Base-by-base conservation (phyloP, 2,888 invertebrate species). In the Himalopsyche kuldschensis region DNA sequence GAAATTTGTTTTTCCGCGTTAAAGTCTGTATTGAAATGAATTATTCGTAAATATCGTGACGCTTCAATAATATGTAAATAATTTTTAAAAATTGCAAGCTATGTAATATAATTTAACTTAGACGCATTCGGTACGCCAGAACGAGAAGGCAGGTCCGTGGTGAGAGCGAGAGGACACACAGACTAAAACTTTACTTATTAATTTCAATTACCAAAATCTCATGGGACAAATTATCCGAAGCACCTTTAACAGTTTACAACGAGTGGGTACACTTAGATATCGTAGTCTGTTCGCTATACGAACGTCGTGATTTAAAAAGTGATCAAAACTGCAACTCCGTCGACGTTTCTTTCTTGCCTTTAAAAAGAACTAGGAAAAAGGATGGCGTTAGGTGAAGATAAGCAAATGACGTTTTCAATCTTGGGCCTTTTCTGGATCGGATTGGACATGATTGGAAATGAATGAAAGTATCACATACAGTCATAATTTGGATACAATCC, bases 151-250 rank as follows among this genome's bases (percentile, higher is more conserved):
- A 35, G 31, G 75, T 30, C 35, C 75, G 31, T n/a, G n/a, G 75
- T n/a, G 20, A 35, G 79, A 63, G 80, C 69, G 77, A 63, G 69
- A 76, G 75, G 79, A 55, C 77, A 31, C 77, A 79, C 75, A 47
- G 80, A 76, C 75, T 78, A 77, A 82, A 86, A 86, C 85, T 86
- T 86, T 84, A 84, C 85, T 85, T 86, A 86, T 86, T 85, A 86
- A 83, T 86, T 86, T 86, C 86, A 86, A 86, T 86, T 85, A 86
- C 84, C 82, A 69, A 84, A 84, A 86, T 85, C 85, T 84, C 85
- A 35, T 69, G 86, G 85, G 86, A 86, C 84, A 81, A 86, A 86
- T 86, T 84, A 86, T 78, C 82, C 79, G 35, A 55, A 86, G 85
- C 84, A 84, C 79, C 81, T 84, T 78, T 80, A 75, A 80, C 63